These are phyloP conservation scores for Pithys albifrons DNA, from an alignment of 2,113 vertebrate genomes.

Conservation along the genomic window DNA sequence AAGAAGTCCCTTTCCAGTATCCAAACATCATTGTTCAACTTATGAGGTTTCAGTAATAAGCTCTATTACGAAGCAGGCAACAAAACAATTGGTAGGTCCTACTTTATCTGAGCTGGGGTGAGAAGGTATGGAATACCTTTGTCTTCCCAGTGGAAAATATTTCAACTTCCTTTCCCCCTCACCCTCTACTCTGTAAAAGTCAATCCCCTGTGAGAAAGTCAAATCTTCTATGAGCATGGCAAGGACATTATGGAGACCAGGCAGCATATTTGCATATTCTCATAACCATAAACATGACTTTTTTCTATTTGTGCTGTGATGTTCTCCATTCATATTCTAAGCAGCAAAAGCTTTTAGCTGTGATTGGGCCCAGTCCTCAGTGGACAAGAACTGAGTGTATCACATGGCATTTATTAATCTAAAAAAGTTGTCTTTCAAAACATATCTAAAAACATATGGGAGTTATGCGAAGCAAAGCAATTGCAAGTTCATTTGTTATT, in stretches of 20 bases:
- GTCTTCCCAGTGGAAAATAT: neutral
- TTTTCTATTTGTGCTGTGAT: neutral
- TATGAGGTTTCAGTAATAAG: neutral
- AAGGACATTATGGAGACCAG: neutral
- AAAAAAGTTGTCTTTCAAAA: slow-evolving; percentile 64
- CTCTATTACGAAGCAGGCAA: neutral
- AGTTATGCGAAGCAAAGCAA: slow-evolving; percentile 75
- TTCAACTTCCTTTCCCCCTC: neutral
- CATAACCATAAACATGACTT: neutral
- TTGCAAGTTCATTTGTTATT: slow-evolving; percentile 80
- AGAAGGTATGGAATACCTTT: neutral
- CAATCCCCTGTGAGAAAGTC: neutral
- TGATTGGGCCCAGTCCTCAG: slow-evolving; percentile 38
- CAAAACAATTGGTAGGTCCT: neutral
- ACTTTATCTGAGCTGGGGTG: neutral
- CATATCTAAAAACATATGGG: slow-evolving; percentile 73
- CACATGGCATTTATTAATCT: slow-evolving; percentile 50
- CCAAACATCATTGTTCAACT: neutral
- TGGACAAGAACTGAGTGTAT: neutral
- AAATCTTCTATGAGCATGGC: neutral
- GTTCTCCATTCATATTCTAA: slow-evolving; percentile 55
- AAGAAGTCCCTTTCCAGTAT: neutral
- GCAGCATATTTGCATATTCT: slow-evolving; percentile 45
- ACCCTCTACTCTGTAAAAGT: neutral
- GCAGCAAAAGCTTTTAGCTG: slow-evolving; percentile 49